These are phyloP conservation scores for Chiloscyllium plagiosum DNA, from an alignment of 2,113 vertebrate genomes.

Conservation along the genomic window DNA sequence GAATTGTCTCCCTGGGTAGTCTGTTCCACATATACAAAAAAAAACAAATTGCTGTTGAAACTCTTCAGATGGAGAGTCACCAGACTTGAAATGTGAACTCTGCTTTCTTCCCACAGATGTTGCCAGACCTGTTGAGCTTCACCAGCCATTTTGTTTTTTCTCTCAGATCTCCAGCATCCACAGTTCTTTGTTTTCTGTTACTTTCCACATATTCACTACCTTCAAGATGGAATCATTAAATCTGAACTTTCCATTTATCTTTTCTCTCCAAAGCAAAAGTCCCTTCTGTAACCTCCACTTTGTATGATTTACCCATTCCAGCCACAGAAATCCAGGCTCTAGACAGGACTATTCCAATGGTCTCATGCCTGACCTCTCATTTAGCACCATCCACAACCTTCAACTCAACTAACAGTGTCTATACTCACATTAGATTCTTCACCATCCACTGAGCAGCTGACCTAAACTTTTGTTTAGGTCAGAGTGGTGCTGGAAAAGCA, in stretches of 20 bases:
- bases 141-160: too few species aligned
- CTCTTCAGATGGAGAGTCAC: too few species aligned
- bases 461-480: too few species aligned
- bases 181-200: too few species aligned
- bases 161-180: too few species aligned
- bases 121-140: too few species aligned
- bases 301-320: too few species aligned
- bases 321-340: neutral
- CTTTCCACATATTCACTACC: neutral
- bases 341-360: neutral
- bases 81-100: too few species aligned
- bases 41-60: too few species aligned
- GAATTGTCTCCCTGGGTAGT: neutral
- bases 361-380: neutral
- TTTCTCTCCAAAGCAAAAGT: neutral
- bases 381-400: neutral
- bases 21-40: neutral
- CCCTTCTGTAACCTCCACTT: too few species aligned
- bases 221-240: neutral
- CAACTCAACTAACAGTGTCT: neutral
- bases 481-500: too few species aligned
- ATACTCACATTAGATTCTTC: neutral
- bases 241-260: neutral
- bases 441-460: neutral
- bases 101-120: too few species aligned